Percentiles rank a stretch among this genome's conserved stretches.
Evolutionary conservation across 2,113 vertebrate species (phyloP).

Genomic region (Leuciscus idus): DNA sequence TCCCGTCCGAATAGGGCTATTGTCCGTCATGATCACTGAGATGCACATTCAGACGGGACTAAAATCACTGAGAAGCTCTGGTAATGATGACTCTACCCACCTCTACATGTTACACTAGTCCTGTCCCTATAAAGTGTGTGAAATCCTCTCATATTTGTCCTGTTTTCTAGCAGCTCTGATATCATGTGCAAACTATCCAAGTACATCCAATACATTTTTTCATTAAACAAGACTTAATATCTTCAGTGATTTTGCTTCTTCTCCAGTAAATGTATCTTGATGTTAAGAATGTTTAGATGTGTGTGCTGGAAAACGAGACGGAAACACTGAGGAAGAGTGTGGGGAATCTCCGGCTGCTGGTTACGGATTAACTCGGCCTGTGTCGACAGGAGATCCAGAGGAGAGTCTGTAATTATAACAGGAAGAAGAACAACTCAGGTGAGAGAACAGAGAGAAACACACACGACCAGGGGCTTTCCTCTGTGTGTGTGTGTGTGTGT

Average conservation of each 20-base stretch:
- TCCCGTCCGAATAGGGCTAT: no score
- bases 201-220: not conserved
- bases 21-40: no score
- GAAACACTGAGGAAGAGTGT: not conserved
- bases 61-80: no score
- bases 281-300: not conserved
- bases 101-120: no score
- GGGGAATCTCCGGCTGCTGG: not conserved
- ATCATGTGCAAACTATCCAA: not conserved
- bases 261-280: no score
- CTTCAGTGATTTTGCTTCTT: no score
- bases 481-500: not conserved
- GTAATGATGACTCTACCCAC: no score
- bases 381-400: not conserved
- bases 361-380: not conserved
- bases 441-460: constrained; percentile 25
- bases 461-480: constrained; percentile 18
- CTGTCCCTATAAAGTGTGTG: not conserved
- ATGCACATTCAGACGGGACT: no score
- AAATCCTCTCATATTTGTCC: not conserved
- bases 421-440: constrained; percentile 11
- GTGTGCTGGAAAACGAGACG: not conserved
- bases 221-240: no score
- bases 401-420: constrained; percentile 14
- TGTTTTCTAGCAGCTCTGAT: not conserved